phyloP scores from a whole-genome alignment of 2,113 vertebrate species.

The Myodes glareolus region DNA sequence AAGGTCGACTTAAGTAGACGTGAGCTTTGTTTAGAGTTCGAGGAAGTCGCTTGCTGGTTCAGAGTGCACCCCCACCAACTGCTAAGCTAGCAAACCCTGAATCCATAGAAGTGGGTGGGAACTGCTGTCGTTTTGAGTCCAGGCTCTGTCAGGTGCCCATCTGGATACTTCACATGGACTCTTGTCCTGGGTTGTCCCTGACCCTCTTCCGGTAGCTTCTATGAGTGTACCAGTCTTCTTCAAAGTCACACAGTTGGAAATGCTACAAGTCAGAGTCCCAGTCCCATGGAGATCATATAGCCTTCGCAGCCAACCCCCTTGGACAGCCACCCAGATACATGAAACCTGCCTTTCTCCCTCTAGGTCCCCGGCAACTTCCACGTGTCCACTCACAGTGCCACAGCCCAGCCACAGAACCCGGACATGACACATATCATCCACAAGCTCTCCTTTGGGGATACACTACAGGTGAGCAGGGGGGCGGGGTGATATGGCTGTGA shows the following conservation, averaged over 20 bases:
- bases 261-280: neutral
- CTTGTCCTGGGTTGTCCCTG: neutral
- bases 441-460: constrained; percentile 97
- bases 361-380: constrained; percentile 99
- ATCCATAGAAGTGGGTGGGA: rapidly evolving
- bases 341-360: neutral
- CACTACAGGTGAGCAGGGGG: constrained; percentile 89
- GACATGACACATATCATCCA: constrained; percentile 99
- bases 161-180: rapidly evolving
- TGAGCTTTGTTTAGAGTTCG: rapidly evolving
- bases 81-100: neutral
- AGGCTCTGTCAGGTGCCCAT: neutral
- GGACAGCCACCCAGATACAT: neutral
- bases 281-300: neutral
- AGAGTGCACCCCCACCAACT: neutral
- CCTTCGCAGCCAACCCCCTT: rapidly evolving
- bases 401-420: constrained; percentile 96
- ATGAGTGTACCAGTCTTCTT: neutral
- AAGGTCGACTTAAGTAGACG: no score
- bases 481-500: rapidly evolving
- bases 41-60: neutral
- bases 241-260: neutral
- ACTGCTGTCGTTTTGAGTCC: rapidly evolving
- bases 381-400: constrained; percentile 98
- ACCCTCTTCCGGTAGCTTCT: neutral